Evolutionary conservation across 2,113 vertebrate species (phyloP).

Genomic region (Dasyprocta punctata): DNA sequence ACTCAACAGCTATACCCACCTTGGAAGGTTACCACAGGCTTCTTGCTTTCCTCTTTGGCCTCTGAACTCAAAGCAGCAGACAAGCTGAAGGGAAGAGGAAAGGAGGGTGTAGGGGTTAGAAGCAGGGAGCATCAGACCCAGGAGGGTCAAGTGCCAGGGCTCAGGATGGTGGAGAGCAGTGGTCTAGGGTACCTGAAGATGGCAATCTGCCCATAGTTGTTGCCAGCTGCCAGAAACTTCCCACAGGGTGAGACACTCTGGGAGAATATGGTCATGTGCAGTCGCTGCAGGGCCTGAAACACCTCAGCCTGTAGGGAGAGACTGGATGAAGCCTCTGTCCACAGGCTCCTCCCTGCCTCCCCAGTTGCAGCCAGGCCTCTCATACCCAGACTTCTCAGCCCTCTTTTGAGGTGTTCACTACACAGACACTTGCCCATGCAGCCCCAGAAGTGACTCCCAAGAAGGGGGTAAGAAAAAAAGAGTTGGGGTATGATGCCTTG

Average conservation of each 20-base stretch:
- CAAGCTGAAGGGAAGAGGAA: conserved; percentile 83
- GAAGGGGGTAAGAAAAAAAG: neutral
- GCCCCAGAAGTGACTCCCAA: neutral
- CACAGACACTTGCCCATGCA: neutral
- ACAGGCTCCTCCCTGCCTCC: neutral
- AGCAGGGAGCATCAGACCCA: neutral
- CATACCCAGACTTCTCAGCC: neutral
- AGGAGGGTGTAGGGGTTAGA: neutral
- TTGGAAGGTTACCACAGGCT: conserved; percentile 89
- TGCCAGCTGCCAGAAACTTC: conserved; percentile 92
- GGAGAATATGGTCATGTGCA: conserved; percentile 94
- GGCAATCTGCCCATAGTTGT: conserved; percentile 93
- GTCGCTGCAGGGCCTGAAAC: conserved; percentile 84
- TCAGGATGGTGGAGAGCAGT: neutral
- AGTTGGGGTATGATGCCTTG: neutral
- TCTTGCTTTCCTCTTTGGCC: conserved; percentile 88
- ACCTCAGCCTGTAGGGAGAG: conserved; percentile 75
- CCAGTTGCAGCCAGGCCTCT: neutral
- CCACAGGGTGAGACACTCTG: conserved; percentile 94
- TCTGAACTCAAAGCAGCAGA: conserved; percentile 93
- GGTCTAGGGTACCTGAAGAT: conserved; percentile 90
- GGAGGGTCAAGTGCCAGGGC: neutral
- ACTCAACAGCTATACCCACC: conserved; percentile 83
- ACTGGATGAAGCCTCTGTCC: neutral
- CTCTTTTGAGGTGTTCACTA: neutral